These are phyloP conservation scores for Chrysochloris asiatica DNA, from an alignment of 2,113 vertebrate genomes.

Conservation along the genomic window DNA sequence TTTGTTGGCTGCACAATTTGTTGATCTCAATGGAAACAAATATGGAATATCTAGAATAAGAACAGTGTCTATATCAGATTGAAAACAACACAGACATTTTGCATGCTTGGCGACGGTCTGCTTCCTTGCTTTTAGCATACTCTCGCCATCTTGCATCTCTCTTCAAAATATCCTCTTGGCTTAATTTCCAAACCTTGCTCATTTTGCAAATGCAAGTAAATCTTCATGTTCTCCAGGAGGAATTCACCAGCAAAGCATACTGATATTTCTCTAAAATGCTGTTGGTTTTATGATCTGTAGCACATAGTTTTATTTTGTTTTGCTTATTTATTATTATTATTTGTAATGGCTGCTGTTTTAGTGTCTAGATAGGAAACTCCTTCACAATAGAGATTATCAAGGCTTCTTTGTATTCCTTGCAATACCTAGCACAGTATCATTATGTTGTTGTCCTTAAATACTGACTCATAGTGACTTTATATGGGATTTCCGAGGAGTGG, in stretches of 20 bases:
- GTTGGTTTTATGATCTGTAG: not conserved
- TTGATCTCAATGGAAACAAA: constrained; percentile 15
- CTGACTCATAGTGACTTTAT: too few relatives aligned
- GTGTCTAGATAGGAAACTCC: not conserved
- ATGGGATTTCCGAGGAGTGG: too few relatives aligned
- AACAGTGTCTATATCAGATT: not conserved
- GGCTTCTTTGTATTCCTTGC: not conserved
- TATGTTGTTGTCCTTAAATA: too few relatives aligned
- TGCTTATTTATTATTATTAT: not conserved
- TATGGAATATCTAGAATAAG: constrained; percentile 6
- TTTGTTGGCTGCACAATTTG: not conserved
- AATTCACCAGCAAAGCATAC: not conserved
- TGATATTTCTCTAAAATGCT: not conserved
- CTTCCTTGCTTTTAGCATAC: not conserved
- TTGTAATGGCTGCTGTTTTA: not conserved
- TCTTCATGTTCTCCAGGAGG: not conserved
- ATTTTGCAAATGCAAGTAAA: constrained; percentile 36
- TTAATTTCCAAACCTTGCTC: constrained; percentile 16
- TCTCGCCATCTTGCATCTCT: not conserved
- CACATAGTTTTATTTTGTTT: not conserved
- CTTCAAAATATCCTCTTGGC: not conserved
- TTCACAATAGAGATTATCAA: not conserved
- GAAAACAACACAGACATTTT: not conserved
- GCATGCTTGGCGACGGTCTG: not conserved
- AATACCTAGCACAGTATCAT: not conserved